Percentiles rank a stretch among this genome's conserved stretches.
Evolutionary conservation across 2,888 invertebrate species (phyloP).

Genomic region (Catocala fraxini): DNA sequence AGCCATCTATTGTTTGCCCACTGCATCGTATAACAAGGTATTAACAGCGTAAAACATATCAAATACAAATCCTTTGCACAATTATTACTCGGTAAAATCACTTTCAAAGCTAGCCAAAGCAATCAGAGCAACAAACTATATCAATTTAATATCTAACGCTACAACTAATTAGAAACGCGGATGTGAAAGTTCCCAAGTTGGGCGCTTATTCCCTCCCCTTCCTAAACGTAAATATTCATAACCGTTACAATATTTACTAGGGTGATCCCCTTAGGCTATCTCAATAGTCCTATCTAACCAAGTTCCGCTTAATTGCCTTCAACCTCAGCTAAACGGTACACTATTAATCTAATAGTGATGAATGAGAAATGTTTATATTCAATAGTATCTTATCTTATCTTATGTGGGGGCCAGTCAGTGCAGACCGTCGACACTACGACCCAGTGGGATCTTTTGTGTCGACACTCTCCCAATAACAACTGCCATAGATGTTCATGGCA

Average conservation of each 20-base stretch:
- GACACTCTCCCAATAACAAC: too few relatives aligned
- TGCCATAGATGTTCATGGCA: too few relatives aligned
- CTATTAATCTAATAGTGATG: constrained; percentile 56
- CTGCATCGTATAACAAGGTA: too few relatives aligned
- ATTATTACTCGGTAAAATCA: neutral
- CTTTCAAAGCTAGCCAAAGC: neutral
- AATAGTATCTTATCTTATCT: too few relatives aligned
- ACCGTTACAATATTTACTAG: constrained; percentile 53
- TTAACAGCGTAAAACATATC: neutral
- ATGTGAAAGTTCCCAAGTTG: constrained; percentile 38
- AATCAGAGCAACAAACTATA: constrained; percentile 33
- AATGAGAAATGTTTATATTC: constrained; percentile 31
- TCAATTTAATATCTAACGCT: constrained; percentile 34
- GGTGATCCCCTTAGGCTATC: constrained; percentile 40
- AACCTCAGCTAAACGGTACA: constrained; percentile 58
- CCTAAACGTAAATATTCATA: constrained; percentile 56
- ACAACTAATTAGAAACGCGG: constrained; percentile 46
- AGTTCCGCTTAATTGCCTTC: constrained; percentile 60
- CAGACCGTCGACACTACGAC: too few relatives aligned
- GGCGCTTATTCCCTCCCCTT: constrained; percentile 41
- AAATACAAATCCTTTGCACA: neutral
- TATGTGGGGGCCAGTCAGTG: too few relatives aligned
- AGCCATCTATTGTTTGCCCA: too few relatives aligned
- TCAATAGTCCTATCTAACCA: constrained; percentile 40
- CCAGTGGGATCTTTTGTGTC: too few relatives aligned